Evolutionary conservation across 2,113 vertebrate species (phyloP).

Genomic region (Stigmatopora argus): DNA sequence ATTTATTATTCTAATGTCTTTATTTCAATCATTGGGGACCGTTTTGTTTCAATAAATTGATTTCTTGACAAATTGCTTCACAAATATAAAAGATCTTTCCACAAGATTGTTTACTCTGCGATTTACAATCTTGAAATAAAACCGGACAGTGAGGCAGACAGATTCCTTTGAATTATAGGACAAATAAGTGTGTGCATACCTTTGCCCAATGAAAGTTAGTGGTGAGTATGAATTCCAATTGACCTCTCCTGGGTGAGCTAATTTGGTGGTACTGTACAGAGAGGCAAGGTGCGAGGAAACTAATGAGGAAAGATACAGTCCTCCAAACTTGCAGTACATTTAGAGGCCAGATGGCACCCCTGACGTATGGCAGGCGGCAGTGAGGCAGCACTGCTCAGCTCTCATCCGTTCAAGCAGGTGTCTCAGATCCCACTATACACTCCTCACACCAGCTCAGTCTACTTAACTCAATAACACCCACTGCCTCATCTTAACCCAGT

Average conservation of each 20-base stretch:
- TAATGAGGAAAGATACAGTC: constrained; percentile 9
- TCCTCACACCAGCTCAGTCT: constrained; percentile 42
- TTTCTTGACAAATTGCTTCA: too few species aligned
- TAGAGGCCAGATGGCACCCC: constrained; percentile 62
- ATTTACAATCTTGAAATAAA: too few species aligned
- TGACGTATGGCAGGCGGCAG: constrained; percentile 36
- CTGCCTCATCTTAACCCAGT: constrained; percentile 37
- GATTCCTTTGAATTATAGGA: too few species aligned
- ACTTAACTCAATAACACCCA: constrained; percentile 60
- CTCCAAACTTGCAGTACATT: constrained; percentile 51
- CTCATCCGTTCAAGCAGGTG: constrained; percentile 33
- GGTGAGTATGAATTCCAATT: constrained; percentile 47
- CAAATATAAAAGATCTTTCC: too few species aligned
- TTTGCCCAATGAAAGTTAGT: constrained; percentile 42
- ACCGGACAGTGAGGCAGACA: too few species aligned
- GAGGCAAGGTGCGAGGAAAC: constrained; percentile 3
- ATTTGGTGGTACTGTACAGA: constrained; percentile 47
- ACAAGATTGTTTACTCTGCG: too few species aligned
- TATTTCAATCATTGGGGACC: too few species aligned
- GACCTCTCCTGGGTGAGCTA: constrained; percentile 56
- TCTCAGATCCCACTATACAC: constrained; percentile 34
- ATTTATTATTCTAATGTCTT: too few species aligned
- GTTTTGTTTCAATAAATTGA: too few species aligned
- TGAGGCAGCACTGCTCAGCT: constrained; percentile 28
- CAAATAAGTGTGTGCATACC: constrained; percentile 21